Base-by-base conservation (phyloP, 2,797 vertebrate genomes). In the Oceanodroma leucorhoa region DNA sequence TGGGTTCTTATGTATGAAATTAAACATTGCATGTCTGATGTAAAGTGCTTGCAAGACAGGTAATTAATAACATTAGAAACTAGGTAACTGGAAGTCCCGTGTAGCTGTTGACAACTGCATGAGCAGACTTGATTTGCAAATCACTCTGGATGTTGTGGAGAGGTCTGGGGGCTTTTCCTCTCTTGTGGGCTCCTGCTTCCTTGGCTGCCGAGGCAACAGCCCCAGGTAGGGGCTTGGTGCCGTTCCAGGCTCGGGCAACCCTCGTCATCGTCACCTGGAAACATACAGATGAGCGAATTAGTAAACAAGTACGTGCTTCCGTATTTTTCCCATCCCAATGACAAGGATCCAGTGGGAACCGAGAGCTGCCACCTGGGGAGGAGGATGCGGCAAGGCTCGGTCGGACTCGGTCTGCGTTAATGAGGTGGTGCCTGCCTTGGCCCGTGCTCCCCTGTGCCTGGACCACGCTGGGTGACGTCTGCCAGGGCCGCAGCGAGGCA, bases 1-100 rank as follows among this genome's bases (percentile, higher is more conserved):
- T 60, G 83, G 75, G 83, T 95, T 92, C 90, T 90, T 88, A 32
- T 34, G 86, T 87, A 69, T 75, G 79, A 95, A 96, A 95, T 93
- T 90, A 90, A 96, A 91, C 78, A 73, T 75, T 62, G 81, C 5
- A 24, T 1, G 6, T 78, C 76, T 93, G 80, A 93, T 83, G 69
- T 78, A 90, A 96, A 96, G 83, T 46, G 65, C 85, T 91, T 88
- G 87, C 90, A 90, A 87, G 94, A 87, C 87, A 94, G 89, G 95
- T 95, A 95, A 89, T 96, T 96, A 95, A 94, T 96, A 94, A 90
- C 67, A 69, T 92, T 87, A 89, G 91, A 89, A 94, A 72, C 75
- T 90, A 96, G 95, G 95, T 94, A 95, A 95, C 91, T 92, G 84
- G 81, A 92, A 95, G 77, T 65, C 70, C 57, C 9, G 1, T 55